Percentiles rank a stretch among this genome's conserved stretches.
Conservation (phyloP, 2,113 vertebrate genomes). For the Ceuthmochares aereus region DNA sequence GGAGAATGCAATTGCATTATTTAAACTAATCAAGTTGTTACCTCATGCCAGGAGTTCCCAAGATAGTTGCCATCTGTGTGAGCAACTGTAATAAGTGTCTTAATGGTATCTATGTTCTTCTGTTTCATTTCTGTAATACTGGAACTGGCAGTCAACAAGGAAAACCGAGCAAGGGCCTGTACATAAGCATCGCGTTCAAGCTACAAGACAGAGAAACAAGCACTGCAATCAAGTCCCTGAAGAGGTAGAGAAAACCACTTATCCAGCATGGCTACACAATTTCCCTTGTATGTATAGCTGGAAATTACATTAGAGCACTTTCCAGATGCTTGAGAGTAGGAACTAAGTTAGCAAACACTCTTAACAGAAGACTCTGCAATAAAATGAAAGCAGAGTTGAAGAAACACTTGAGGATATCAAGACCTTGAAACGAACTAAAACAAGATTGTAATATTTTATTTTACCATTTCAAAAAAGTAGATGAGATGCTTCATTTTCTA, state of each 20-base stretch:
- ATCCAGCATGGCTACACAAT: neutral
- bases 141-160: slow-evolving; percentile 94
- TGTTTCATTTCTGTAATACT: slow-evolving; percentile 99
- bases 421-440: neutral
- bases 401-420: neutral
- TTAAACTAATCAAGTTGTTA: slow-evolving; percentile 49
- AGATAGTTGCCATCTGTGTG: slow-evolving; percentile 98
- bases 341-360: neutral
- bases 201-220: slow-evolving; percentile 69
- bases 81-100: slow-evolving; percentile 96
- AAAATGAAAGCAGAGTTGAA: neutral
- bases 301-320: neutral
- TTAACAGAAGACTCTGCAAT: neutral
- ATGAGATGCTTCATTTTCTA: neutral
- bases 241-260: neutral
- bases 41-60: slow-evolving; percentile 98
- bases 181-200: slow-evolving; percentile 96
- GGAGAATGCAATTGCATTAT: neutral
- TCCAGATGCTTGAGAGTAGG: neutral
- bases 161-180: slow-evolving; percentile 95
- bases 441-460: neutral
- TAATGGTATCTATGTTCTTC: slow-evolving; percentile 99
- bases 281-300: neutral
- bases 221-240: neutral
- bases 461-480: neutral